A percentile compares a stretch with the other conserved stretches of the same genome.
These are phyloP conservation scores for Caenorhabditis sinica DNA, from an alignment of 2,888 invertebrate genomes.

Conservation along the genomic window DNA sequence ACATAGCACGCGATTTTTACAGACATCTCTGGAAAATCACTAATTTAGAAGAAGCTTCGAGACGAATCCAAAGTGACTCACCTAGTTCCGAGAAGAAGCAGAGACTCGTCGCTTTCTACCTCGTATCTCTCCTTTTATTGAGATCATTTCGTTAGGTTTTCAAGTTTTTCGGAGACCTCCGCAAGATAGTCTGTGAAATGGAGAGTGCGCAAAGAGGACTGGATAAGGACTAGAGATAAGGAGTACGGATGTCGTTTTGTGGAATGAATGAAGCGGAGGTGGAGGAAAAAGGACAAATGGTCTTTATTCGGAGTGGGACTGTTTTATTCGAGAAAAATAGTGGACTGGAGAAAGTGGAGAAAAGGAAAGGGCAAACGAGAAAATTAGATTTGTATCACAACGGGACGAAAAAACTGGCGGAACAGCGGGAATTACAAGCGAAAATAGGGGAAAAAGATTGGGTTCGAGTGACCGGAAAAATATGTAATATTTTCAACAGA, in stretches of 20 bases:
- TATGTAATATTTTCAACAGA: too few relatives aligned
- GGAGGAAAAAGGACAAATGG: slow-evolving; percentile 27
- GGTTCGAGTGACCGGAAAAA: neutral
- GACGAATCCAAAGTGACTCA: slow-evolving; percentile 32
- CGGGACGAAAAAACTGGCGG: neutral
- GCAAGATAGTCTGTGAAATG: slow-evolving; percentile 31
- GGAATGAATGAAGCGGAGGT: slow-evolving; percentile 30
- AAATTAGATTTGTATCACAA: slow-evolving; percentile 18
- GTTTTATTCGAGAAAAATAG: slow-evolving; percentile 28
- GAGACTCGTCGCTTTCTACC: slow-evolving; percentile 53
- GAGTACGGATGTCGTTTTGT: slow-evolving; percentile 52
- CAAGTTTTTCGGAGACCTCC: slow-evolving; percentile 57
- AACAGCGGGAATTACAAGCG: slow-evolving; percentile 12
- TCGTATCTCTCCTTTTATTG: slow-evolving; percentile 51
- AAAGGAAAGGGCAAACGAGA: slow-evolving; percentile 9
- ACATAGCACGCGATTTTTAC: slow-evolving; percentile 81
- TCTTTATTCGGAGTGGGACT: slow-evolving; percentile 17
- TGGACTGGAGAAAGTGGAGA: slow-evolving; percentile 10
- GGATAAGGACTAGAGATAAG: slow-evolving; percentile 53
- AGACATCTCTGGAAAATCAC: slow-evolving; percentile 76
- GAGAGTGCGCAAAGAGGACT: slow-evolving; percentile 51
- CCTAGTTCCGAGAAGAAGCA: slow-evolving; percentile 57
- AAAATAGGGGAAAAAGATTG: neutral
- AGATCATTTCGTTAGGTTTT: slow-evolving; percentile 50
- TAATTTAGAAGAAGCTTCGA: neutral